Conservation (phyloP, 23 tunicate genomes). For the Styela clava region DNA sequence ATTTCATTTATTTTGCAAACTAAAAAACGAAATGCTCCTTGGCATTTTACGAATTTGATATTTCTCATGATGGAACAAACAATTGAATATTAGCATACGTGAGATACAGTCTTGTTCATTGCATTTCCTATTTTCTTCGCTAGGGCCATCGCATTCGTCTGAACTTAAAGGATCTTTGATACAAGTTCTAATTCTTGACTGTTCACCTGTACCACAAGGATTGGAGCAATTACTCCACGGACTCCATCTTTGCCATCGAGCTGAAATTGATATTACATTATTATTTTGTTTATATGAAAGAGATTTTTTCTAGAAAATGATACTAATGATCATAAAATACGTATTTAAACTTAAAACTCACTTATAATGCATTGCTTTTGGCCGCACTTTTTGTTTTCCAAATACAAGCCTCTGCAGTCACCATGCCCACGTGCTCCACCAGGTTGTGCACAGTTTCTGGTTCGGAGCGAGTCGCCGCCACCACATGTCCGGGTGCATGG, state of each 20-base stretch:
- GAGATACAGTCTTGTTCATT: background rate
- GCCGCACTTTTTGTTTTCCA: background rate
- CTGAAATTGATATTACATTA: too few relatives aligned
- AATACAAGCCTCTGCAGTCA: background rate
- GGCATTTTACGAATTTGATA: too few relatives aligned
- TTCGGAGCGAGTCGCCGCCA: background rate
- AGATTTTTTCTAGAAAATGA: background rate
- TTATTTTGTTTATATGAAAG: too few relatives aligned
- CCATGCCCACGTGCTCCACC: background rate
- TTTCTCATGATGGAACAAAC: too few relatives aligned
- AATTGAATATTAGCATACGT: conserved; percentile 3
- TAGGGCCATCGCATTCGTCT: background rate
- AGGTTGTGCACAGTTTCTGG: background rate
- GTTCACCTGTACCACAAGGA: conserved; percentile 1
- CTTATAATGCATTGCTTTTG: conserved; percentile 12
- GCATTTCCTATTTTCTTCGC: background rate
- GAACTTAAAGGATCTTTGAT: conserved; percentile 1
- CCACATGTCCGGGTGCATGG: conserved; percentile 10
- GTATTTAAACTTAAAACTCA: too few relatives aligned
- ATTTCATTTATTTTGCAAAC: too few relatives aligned
- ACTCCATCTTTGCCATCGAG: conserved; percentile 7
- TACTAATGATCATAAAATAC: too few relatives aligned
- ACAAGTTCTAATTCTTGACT: background rate
- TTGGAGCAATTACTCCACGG: background rate
- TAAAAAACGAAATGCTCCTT: too few relatives aligned